These are phyloP conservation scores for Istiophorus platypterus DNA, from an alignment of 2,113 vertebrate genomes.

Conservation along the genomic window DNA sequence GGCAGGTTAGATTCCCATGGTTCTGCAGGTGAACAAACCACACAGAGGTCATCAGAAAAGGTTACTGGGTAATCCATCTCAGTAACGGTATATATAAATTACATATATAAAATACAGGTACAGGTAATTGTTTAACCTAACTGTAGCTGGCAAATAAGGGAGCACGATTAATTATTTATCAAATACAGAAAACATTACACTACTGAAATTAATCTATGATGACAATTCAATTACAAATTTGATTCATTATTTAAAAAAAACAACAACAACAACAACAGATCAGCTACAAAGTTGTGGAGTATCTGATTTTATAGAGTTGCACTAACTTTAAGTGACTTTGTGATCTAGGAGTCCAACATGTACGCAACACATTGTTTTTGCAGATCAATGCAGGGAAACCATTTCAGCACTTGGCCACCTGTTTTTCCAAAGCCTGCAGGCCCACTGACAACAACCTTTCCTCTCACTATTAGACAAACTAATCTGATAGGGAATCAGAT, in stretches of 20 bases:
- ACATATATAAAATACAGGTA: not conserved
- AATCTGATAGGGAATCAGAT: conserved; percentile 77
- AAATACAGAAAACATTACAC: not conserved
- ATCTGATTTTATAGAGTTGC: not conserved
- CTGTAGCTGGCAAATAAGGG: conserved; percentile 2
- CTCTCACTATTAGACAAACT: conserved; percentile 78
- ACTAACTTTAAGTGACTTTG: not conserved
- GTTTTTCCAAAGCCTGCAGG: conserved; percentile 72
- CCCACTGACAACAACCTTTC: conserved; percentile 69
- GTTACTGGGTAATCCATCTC: conserved; percentile 70
- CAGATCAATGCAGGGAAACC: conserved; percentile 51
- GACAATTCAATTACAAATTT: not conserved
- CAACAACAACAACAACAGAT: no score
- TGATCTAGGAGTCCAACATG: conserved; percentile 15
- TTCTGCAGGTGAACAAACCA: conserved; percentile 70
- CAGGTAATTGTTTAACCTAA: conserved; percentile 23
- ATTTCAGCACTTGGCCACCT: conserved; percentile 76
- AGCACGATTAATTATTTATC: not conserved
- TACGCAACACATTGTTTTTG: conserved; percentile 38
- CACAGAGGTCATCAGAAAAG: conserved; percentile 71
- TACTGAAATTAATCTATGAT: not conserved
- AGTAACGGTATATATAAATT: conserved; percentile 63
- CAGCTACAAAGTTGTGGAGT: not conserved
- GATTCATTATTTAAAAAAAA: not conserved
- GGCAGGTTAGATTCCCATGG: conserved; percentile 73